Conservation (phyloP, 2,888 invertebrate genomes). For the Zygaena filipendulae region DNA sequence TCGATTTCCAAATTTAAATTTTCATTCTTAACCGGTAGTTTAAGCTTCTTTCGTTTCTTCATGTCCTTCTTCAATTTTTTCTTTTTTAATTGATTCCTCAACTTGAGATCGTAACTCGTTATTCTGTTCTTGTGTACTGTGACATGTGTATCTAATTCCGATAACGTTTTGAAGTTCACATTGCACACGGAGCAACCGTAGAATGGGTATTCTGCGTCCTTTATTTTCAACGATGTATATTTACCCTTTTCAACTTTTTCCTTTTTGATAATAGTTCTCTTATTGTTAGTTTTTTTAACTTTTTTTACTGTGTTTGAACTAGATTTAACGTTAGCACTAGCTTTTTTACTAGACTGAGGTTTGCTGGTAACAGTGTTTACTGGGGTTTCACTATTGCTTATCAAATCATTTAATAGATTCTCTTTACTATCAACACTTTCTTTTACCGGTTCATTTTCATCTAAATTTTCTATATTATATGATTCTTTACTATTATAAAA, state of each 20-base stretch:
- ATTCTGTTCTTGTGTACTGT: constrained; percentile 43
- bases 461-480: constrained; percentile 10
- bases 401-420: no score
- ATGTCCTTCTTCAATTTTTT: constrained; percentile 39
- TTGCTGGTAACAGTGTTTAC: no score
- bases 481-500: constrained; percentile 6
- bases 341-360: constrained; percentile 20
- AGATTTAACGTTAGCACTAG: constrained; percentile 18
- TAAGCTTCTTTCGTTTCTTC: constrained; percentile 32
- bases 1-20: constrained; percentile 26
- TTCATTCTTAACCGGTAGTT: constrained; percentile 24
- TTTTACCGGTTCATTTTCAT: no score
- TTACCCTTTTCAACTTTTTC: constrained; percentile 29
- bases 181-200: constrained; percentile 53
- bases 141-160: constrained; percentile 44
- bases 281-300: background rate
- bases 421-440: no score
- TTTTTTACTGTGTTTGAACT: constrained; percentile 1
- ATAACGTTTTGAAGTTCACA: constrained; percentile 31
- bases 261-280: constrained; percentile 14
- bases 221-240: constrained; percentile 47
- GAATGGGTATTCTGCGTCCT: constrained; percentile 40
- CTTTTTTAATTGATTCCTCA: constrained; percentile 39
- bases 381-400: no score
- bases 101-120: constrained; percentile 47